phyloP scores from a whole-genome alignment of 1,140 invertebrate genomes.

The Cydia strobilella region DNA sequence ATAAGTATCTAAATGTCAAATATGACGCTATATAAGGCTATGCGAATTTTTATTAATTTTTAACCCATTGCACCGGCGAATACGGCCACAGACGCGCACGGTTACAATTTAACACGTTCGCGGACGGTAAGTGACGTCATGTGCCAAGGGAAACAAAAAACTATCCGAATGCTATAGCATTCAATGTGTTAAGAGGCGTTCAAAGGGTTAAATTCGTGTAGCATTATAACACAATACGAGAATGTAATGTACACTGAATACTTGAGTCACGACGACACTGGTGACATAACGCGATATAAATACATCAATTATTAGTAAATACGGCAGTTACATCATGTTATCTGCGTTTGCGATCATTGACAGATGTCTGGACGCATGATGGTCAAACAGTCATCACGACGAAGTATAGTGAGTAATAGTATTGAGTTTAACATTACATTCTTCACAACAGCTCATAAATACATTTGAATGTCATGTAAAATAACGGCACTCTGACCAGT shows the following conservation, averaged over 20 bases:
- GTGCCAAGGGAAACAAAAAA: no score
- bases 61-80: not conserved
- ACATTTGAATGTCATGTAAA: not conserved
- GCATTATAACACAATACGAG: not conserved
- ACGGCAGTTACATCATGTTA: conserved; percentile 8
- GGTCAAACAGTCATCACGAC: not conserved
- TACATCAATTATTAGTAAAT: not conserved
- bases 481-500: no score
- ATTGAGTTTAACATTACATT: not conserved
- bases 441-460: not conserved
- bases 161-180: no score
- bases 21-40: conserved; percentile 6
- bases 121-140: no score
- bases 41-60: not conserved
- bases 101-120: no score
- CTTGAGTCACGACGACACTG: not conserved
- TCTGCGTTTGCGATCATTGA: not conserved
- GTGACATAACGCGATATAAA: conserved; percentile 5
- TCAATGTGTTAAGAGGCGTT: no score
- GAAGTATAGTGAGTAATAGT: not conserved
- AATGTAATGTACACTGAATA: conserved; percentile 17
- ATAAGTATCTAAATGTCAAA: conserved; percentile 3
- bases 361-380: not conserved
- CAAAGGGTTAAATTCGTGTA: not conserved
- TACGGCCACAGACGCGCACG: no score